Evolutionary conservation across 2,797 vertebrate genomes (phyloP).

Genomic region (Nyctalus aviator): DNA sequence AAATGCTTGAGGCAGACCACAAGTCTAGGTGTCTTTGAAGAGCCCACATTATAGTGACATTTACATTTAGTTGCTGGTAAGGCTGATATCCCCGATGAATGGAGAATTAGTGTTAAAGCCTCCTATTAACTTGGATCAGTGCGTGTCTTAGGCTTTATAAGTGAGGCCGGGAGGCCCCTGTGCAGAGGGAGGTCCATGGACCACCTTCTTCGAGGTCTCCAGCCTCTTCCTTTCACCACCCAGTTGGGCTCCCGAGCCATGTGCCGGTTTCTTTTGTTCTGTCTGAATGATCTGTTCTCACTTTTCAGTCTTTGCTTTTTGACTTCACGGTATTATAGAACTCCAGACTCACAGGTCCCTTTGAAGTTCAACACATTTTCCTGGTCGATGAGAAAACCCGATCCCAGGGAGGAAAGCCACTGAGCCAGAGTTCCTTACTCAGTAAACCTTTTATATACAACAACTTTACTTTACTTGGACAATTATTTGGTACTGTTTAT

Average conservation of each 20-base stretch:
- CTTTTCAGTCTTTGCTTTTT: background rate
- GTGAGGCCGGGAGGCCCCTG: background rate
- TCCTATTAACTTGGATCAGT: background rate
- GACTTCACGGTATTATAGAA: background rate
- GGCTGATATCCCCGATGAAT: background rate
- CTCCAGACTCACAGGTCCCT: background rate
- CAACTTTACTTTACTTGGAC: background rate
- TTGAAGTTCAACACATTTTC: background rate
- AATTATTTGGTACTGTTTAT: background rate
- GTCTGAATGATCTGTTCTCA: background rate
- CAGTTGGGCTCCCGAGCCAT: fast-evolving
- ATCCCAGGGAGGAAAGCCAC: background rate
- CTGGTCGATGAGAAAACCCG: background rate
- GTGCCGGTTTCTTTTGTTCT: background rate
- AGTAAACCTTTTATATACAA: background rate
- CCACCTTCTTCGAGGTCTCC: background rate
- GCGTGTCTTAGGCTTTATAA: background rate
- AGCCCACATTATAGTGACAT: background rate
- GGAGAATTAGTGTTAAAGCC: background rate
- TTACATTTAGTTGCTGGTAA: background rate
- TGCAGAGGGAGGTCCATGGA: background rate
- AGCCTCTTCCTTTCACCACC: background rate
- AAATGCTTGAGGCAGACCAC: background rate
- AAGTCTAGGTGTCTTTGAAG: background rate
- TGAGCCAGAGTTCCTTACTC: background rate